Conservation (phyloP, 2,888 invertebrate genomes). For the Aspidapion aeneum region DNA sequence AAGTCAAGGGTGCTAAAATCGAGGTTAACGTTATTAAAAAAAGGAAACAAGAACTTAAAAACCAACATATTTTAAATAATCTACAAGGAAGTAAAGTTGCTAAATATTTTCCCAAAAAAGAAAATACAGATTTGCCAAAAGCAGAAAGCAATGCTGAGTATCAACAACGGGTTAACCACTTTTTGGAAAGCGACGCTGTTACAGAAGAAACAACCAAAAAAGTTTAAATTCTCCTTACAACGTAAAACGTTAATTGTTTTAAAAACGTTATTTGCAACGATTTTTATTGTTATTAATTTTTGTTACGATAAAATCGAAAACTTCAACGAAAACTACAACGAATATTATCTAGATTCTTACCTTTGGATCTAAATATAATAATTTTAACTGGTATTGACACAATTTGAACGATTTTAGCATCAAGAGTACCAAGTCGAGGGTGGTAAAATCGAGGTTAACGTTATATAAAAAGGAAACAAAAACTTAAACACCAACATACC, state of each 20-base stretch:
- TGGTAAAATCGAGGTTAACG: slow-evolving; percentile 52
- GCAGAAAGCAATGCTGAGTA: too few relatives aligned
- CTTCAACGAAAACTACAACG: slow-evolving; percentile 18
- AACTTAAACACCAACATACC: slow-evolving; percentile 51
- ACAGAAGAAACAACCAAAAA: too few relatives aligned
- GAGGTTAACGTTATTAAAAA: too few relatives aligned
- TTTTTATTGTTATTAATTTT: slow-evolving; percentile 25
- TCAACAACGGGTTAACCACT: too few relatives aligned
- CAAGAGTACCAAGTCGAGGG: slow-evolving; percentile 52
- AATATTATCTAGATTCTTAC: slow-evolving; percentile 23
- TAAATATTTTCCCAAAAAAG: too few relatives aligned
- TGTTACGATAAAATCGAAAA: slow-evolving; percentile 24
- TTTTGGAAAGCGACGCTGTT: too few relatives aligned
- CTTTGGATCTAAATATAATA: slow-evolving; percentile 52
- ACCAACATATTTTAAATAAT: too few relatives aligned
- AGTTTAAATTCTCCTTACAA: too few relatives aligned
- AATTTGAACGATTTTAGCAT: slow-evolving; percentile 58
- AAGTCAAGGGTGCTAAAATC: too few relatives aligned
- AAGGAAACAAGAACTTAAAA: too few relatives aligned
- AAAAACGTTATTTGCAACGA: slow-evolving; percentile 35
- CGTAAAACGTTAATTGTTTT: slow-evolving; percentile 53
- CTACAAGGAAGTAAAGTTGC: too few relatives aligned
- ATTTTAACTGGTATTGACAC: slow-evolving; percentile 56
- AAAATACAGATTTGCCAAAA: too few relatives aligned
- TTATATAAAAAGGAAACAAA: slow-evolving; percentile 55